Evolutionary conservation across 2,888 invertebrate genomes (phyloP), one percentile per base, ranked within the genome.

Genomic region (Pheosia tremula): DNA sequence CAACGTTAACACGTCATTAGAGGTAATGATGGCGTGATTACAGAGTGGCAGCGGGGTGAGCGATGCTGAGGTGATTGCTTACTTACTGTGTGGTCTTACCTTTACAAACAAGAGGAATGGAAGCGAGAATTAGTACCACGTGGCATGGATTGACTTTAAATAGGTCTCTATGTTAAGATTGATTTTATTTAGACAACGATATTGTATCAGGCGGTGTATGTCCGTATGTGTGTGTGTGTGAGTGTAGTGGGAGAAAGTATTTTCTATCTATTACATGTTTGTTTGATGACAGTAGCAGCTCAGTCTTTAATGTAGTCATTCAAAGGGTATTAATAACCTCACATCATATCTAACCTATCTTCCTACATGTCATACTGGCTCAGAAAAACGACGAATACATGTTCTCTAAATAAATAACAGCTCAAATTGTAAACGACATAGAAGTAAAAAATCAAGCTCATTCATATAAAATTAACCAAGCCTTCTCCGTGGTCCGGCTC

Each of bases 1-100:
- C 87, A 88, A 89, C 89, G 93, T 93, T 93, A 93, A 92, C 93
- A 93, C 93, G 91, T 93, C 91, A 93, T 93, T 93, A 93, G 89
- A 90, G 88, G 91, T 91, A 93, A 93, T 93, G 93, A 93, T 92
- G 92, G 87, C 88, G 84, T 92, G 90, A 93, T 93, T 93, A 91
- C 89, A 84, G 82, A 85, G 87, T 85, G 84, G 86, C 86, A 86
- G 88, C 85, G 81, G 84, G 86, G 85, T 84, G 86, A 84, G 81
- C 85, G 85, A 86, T 87, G 87, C 82, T 82, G 87, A 85, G 84
- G 83, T 88, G 90, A 91, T 90, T 87, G 87, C 84, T 86, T 84
- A 83, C 91, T 84, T 84, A 88, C 87, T 90, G 91, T 92, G 91
- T 91, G 93, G 91, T 92, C 93, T 87, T 83, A 82, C 89, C 89